Conservation (phyloP, 2,888 invertebrate genomes). For the Thymelicus lineola region DNA sequence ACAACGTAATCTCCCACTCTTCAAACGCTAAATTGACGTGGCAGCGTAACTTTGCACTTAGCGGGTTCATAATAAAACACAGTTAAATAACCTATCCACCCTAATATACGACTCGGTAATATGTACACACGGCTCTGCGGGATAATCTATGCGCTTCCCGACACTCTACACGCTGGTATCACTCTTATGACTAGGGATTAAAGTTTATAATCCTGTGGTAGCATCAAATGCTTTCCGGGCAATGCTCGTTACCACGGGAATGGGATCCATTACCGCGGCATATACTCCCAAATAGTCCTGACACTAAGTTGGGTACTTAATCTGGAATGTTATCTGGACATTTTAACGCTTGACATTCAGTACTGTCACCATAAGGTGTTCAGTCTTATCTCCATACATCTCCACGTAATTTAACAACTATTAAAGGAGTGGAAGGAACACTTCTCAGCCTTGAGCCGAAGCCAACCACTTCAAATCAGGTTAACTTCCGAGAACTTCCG, state of each 20-base stretch:
- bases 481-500: too few relatives aligned
- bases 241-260: slow-evolving; percentile 37
- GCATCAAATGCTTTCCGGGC: slow-evolving; percentile 22
- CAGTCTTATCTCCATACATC: too few relatives aligned
- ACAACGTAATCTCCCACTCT: not conserved
- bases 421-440: too few relatives aligned
- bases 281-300: slow-evolving; percentile 33
- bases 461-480: too few relatives aligned
- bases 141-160: slow-evolving; percentile 31
- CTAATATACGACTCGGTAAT: slow-evolving; percentile 30
- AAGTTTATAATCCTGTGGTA: slow-evolving; percentile 1
- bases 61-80: slow-evolving; percentile 29
- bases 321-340: slow-evolving; percentile 13
- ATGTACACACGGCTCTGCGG: slow-evolving; percentile 29
- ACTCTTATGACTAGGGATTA: slow-evolving; percentile 3
- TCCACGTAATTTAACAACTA: too few relatives aligned
- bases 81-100: slow-evolving; percentile 35
- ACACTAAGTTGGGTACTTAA: slow-evolving; percentile 29
- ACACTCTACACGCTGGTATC: not conserved
- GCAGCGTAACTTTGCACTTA: slow-evolving; percentile 28
- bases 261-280: slow-evolving; percentile 34
- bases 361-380: not conserved
- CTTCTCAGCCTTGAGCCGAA: too few relatives aligned
- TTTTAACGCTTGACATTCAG: slow-evolving; percentile 1
- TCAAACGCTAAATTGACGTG: slow-evolving; percentile 16